phyloP scores from a whole-genome alignment of 2,888 invertebrate genomes.

The Rhaphigaster nebulosa region DNA sequence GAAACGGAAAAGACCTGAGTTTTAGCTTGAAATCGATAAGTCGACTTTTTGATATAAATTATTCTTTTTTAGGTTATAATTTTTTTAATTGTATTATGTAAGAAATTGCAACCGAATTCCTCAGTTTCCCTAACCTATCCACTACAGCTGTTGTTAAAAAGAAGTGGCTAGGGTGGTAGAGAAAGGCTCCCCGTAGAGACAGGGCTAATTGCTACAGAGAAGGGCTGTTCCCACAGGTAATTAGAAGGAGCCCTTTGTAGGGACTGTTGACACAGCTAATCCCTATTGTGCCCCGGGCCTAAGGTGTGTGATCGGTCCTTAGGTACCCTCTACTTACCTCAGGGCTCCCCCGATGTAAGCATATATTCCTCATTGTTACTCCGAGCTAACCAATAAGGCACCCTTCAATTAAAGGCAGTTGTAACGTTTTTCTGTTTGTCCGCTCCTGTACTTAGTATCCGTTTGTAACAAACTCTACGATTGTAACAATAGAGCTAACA shows the following conservation, averaged over 20 bases:
- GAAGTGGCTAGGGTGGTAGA: too few species aligned
- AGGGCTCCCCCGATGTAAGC: not conserved
- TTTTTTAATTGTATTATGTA: too few species aligned
- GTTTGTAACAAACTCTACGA: constrained; percentile 15
- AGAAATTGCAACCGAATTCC: too few species aligned
- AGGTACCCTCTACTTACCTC: not conserved
- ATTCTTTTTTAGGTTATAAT: too few species aligned
- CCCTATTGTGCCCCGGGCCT: not conserved
- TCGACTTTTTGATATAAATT: too few species aligned
- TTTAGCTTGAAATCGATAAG: too few species aligned
- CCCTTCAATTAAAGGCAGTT: not conserved
- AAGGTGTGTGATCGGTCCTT: not conserved
- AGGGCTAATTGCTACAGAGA: not conserved
- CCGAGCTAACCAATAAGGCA: not conserved
- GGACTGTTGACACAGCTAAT: not conserved
- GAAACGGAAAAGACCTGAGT: too few species aligned
- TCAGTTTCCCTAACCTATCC: not conserved
- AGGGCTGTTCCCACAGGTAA: not conserved
- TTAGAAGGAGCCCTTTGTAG: not conserved
- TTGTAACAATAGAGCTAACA: not conserved
- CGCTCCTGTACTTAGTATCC: not conserved
- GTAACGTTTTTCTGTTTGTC: constrained; percentile 25
- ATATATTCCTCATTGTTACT: not conserved
- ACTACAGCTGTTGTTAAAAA: not conserved
- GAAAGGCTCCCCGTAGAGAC: not conserved